Conservation (phyloP, 2,888 invertebrate species). For the Brenthis ino region DNA sequence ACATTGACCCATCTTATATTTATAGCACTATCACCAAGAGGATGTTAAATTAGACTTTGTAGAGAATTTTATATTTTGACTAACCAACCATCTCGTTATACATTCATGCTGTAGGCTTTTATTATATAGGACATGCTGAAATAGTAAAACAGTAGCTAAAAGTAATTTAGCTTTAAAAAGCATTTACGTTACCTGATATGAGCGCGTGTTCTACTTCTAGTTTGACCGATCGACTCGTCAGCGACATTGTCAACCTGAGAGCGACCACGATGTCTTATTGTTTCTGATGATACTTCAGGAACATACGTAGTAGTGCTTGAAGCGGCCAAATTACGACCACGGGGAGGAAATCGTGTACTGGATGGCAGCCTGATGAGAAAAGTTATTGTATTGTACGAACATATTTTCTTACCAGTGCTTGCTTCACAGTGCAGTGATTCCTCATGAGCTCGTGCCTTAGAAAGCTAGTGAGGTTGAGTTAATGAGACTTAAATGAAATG, state of each 20-base stretch:
- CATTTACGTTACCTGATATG: conserved; percentile 76
- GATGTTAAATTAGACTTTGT: conserved; percentile 1
- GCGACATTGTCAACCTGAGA: conserved; percentile 72
- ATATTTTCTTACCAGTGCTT: conserved; percentile 55
- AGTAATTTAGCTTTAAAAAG: background rate
- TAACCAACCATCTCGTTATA: background rate
- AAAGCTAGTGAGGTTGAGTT: conserved; percentile 29
- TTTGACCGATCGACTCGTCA: conserved; percentile 74
- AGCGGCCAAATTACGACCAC: conserved; percentile 78
- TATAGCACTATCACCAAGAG: conserved; percentile 8
- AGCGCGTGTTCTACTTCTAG: conserved; percentile 82
- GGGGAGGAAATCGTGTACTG: conserved; percentile 93
- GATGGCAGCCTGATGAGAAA: conserved; percentile 84
- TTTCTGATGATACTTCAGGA: conserved; percentile 73
- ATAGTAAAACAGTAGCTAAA: background rate
- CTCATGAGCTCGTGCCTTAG: conserved; percentile 35
- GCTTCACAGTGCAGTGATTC: conserved; percentile 38
- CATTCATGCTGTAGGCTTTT: background rate
- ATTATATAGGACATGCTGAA: background rate
- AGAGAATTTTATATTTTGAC: background rate
- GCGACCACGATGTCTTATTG: conserved; percentile 67
- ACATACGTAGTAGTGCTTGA: conserved; percentile 76
- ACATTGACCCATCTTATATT: background rate
- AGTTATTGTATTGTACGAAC: conserved; percentile 39
- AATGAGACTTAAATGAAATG: conserved; percentile 14